Base-by-base conservation (phyloP, 37 sponge, comb jelly and placozoan species). In the Mnemiopsis leidyi region DNA sequence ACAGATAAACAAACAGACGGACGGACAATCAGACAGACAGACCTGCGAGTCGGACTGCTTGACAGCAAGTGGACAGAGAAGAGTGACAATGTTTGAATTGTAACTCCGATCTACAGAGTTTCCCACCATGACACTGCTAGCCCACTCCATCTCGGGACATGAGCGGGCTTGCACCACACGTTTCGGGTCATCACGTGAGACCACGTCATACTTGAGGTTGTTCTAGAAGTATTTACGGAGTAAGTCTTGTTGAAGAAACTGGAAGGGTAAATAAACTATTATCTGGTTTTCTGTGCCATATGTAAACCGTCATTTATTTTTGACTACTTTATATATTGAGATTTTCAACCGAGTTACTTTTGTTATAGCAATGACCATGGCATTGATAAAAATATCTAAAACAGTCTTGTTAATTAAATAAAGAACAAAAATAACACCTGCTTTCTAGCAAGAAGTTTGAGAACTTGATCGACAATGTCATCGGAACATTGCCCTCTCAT, bases 401-500 rank as follows among this genome's bases (percentile, higher is more conserved):
- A n/a, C n/a, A n/a, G n/a, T n/a, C n/a, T n/a, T n/a, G n/a, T n/a
- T n/a, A n/a, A n/a, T n/a, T n/a, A n/a, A n/a, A n/a, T n/a, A n/a
- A n/a, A n/a, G n/a, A n/a, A n/a, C n/a, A n/a, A n/a, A n/a, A n/a
- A n/a, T n/a, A n/a, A n/a, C 61, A 77, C 79, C 79, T 77, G 79
- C 18, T 77, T 77, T 5, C 33, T 9, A 13, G 30, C 32, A 0
- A 77, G 1, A 3, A 77, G 32, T 77, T 32, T 77, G 35, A 77
- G 1, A 1, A 77, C 32, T 13, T 77, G 32, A 1, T 77, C 79
- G 2, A 77, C 18, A 0, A 77, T 20, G 79, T 77, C 79, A 32
- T 77, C 79, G 9, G 79, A 32, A 77, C 79, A 77, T 1, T 77
- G 18, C 5, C 79, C 79, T 20, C 79, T 77, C 18, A 32, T 32